A percentile compares a stretch with the other conserved stretches of the same genome.
Evolutionary conservation across 2,797 vertebrate species (phyloP).

Genomic region (Numenius phaeopus): DNA sequence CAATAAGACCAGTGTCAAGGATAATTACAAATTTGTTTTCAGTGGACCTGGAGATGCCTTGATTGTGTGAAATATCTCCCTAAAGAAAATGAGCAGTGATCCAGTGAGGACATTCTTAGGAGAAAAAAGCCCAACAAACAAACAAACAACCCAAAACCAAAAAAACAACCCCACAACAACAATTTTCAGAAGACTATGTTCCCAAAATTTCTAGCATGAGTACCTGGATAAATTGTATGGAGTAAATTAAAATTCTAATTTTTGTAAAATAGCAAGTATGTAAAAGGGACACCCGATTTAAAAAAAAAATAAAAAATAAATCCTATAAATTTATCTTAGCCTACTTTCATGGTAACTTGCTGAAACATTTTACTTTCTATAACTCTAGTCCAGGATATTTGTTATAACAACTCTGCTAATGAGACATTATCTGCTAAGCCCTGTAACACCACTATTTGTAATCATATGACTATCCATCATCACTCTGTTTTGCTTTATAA

Average conservation of each 20-base stretch:
- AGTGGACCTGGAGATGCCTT: neutral
- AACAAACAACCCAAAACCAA: neutral
- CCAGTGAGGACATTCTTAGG: neutral
- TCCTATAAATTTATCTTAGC: neutral
- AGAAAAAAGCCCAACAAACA: neutral
- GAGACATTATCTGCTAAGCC: neutral
- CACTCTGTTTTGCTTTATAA: neutral
- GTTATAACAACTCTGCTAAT: neutral
- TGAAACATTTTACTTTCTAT: neutral
- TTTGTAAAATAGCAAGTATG: neutral
- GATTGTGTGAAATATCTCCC: neutral
- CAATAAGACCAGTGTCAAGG: neutral
- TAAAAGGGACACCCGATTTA: neutral
- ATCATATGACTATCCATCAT: neutral
- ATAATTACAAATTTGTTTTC: neutral
- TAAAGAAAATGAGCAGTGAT: neutral
- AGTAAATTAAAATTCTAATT: neutral
- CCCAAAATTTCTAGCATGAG: neutral
- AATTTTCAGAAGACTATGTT: neutral
- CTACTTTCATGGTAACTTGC: neutral
- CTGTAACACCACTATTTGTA: neutral
- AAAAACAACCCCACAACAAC: neutral
- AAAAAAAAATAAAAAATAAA: neutral
- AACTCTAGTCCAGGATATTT: neutral
- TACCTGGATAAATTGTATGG: neutral